Evolutionary conservation across 2,888 invertebrate species (phyloP), one percentile per base, ranked within the genome.

Genomic region (Xylota sylvarum): DNA sequence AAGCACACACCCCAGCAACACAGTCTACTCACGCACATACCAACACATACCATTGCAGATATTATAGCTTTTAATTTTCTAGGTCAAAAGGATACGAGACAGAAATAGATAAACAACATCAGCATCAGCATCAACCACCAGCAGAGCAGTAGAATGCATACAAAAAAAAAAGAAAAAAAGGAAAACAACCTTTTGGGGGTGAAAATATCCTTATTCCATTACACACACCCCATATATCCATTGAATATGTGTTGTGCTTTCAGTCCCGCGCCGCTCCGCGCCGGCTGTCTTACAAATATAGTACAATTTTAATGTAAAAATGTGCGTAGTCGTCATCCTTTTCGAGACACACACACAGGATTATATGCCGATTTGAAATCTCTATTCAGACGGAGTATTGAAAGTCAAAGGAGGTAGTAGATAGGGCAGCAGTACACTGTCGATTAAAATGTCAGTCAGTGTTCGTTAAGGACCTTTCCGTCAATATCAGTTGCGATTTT

Each of bases 31-130:
- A 72, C 37, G 55, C 56, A 35, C 48, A 46, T 9, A 43, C 2
- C 23, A 1, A 62, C 27, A 30, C 56, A 27, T 4, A 70, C 43
- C 50, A 14, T 58, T 77, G 62, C 56, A 65, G 62, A 67, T 77
- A 52, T 62, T 55, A 58, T 48, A 84, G 80, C 79, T 70, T 80
- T 84, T 84, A 80, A 80, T 84, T 84, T 84, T 84, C 84, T 84
- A 84, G 84, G 84, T 84, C 84, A 84, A 84, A 84, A 80, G 84
- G 84, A 84, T 80, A 80, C 84, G 84, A 84, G 69, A 74, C 69
- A 64, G 62, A 84, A 84, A 80, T 84, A 84, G 84, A 84, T 84
- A 84, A 80, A 79, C 72, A 83, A 58, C 82, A 70, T 82, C 73
- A 77, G 40, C 77, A 67, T 65, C 72, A 73, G 78, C 50, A 73